Conservation (phyloP, 2,888 invertebrate genomes). For the Athripsodes cinereus region DNA sequence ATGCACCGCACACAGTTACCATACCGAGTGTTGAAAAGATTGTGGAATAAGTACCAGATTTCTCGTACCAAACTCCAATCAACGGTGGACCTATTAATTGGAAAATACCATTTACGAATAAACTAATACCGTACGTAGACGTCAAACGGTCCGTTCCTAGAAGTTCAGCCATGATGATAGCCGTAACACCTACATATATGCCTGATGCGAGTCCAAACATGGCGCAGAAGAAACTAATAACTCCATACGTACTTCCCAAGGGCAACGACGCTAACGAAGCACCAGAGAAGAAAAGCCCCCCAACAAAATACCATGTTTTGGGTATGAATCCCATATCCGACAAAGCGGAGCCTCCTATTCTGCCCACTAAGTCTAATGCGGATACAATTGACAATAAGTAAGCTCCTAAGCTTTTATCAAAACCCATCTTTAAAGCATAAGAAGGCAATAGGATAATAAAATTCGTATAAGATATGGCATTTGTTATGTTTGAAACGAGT, state of each 20-base stretch:
- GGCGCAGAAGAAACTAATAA: conserved; percentile 64
- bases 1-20: conserved; percentile 63
- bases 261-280: conserved; percentile 67
- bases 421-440: conserved; percentile 65
- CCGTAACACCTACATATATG: conserved; percentile 78
- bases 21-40: conserved; percentile 70
- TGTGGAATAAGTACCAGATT: conserved; percentile 59
- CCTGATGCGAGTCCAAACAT: conserved; percentile 79
- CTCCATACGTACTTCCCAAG: conserved; percentile 55
- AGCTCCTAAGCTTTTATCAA: conserved; percentile 65
- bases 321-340: conserved; percentile 73
- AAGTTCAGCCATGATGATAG: conserved; percentile 84
- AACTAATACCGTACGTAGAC: conserved; percentile 79
- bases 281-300: conserved; percentile 72
- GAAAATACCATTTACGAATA: conserved; percentile 77
- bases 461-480: conserved; percentile 82
- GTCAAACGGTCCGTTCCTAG: conserved; percentile 77
- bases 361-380: conserved; percentile 70
- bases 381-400: conserved; percentile 75
- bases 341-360: conserved; percentile 79
- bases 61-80: conserved; percentile 68
- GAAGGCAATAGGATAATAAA: conserved; percentile 76
- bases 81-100: conserved; percentile 78
- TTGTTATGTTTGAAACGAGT: conserved; percentile 77
- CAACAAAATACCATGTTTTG: conserved; percentile 77